Conservation (phyloP, 2,797 vertebrate species). For the Tenualosa ilisha region DNA sequence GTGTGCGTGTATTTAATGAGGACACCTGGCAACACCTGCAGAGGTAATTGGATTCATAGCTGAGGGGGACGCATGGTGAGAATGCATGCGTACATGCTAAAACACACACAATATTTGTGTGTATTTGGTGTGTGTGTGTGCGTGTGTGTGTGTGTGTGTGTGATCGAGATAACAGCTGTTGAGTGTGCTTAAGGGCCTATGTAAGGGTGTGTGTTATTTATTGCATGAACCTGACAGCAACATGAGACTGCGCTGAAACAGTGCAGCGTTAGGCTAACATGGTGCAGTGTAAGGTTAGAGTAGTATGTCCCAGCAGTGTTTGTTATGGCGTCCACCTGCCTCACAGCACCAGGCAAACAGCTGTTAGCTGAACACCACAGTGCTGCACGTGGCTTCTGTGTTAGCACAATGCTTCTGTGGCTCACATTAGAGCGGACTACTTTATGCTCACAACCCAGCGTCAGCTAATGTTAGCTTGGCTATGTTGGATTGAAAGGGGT, state of each 20-base stretch:
- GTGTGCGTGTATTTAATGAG: constrained; percentile 38
- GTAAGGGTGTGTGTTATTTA: not conserved
- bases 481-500: no score
- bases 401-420: not conserved
- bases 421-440: not conserved
- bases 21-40: constrained; percentile 27
- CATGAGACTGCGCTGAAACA: no score
- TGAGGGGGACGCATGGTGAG: constrained; percentile 10
- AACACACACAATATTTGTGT: not conserved
- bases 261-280: no score
- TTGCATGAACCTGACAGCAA: not conserved
- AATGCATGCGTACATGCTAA: not conserved
- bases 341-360: not conserved
- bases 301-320: not conserved
- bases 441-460: no score
- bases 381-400: not conserved
- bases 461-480: no score
- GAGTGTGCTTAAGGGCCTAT: not conserved
- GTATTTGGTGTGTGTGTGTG: not conserved
- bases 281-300: not conserved
- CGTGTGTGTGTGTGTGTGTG: not conserved
- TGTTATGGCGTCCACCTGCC: not conserved
- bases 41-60: constrained; percentile 50
- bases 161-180: not conserved
- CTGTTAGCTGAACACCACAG: not conserved